A percentile compares a stretch with the other conserved stretches of the same genome.
These are phyloP conservation scores for Aythya baeri DNA, from an alignment of 2,113 vertebrate species.

Conservation along the genomic window DNA sequence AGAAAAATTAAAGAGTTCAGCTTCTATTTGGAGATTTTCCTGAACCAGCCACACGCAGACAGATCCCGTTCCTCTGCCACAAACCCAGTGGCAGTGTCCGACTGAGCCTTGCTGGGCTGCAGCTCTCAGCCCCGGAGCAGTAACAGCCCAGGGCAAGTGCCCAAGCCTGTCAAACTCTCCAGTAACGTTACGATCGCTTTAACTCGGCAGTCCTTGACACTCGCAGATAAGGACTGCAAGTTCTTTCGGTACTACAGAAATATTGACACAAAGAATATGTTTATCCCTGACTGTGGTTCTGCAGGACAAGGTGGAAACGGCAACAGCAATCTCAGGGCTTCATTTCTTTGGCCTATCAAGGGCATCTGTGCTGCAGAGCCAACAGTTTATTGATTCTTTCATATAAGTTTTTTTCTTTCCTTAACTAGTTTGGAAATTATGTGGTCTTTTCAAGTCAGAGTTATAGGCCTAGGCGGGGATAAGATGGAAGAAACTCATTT, in stretches of 20 bases:
- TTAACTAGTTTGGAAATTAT: neutral
- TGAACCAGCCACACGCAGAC: neutral
- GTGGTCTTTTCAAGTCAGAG: constrained; percentile 20
- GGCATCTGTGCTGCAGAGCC: neutral
- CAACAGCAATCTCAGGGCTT: constrained; percentile 35
- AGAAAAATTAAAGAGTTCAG: neutral
- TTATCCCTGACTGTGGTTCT: constrained; percentile 45
- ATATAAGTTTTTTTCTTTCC: neutral
- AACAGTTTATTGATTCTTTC: neutral
- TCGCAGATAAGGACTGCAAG: constrained; percentile 61
- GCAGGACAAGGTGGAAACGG: constrained; percentile 52
- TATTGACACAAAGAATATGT: constrained; percentile 71
- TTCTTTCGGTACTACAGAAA: constrained; percentile 40
- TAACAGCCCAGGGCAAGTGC: neutral
- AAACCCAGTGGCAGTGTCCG: neutral
- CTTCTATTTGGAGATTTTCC: neutral
- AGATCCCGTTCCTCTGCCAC: neutral
- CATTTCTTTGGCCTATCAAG: constrained; percentile 55
- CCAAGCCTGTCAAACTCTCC: neutral
- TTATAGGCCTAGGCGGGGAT: neutral
- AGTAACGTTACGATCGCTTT: neutral
- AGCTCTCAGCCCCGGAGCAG: neutral
- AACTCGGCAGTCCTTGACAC: constrained; percentile 64
- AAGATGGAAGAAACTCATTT: neutral
- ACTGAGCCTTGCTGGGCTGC: neutral